Percentiles rank a stretch among this genome's conserved stretches.
Evolutionary conservation across 92 coral and sea anemone genomes (phyloP).

Genomic region (Siderastrea radians): DNA sequence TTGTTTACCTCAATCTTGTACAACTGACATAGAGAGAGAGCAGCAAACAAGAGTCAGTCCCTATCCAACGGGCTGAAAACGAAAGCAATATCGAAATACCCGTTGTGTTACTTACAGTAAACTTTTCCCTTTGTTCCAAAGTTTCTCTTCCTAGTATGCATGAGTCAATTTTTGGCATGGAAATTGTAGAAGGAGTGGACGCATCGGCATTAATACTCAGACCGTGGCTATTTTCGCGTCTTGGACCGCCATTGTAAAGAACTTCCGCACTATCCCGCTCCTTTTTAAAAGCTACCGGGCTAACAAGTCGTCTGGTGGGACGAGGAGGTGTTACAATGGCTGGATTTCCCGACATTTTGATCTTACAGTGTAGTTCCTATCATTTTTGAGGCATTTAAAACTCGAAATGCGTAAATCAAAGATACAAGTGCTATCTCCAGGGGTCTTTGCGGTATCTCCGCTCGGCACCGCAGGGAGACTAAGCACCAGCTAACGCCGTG

Average conservation of each 20-base stretch:
- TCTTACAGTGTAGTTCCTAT: neutral
- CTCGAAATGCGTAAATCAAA: neutral
- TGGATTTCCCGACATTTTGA: conserved; percentile 23
- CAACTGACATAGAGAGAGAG: conserved; percentile 50
- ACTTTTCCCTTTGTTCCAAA: conserved; percentile 85
- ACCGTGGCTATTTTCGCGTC: neutral
- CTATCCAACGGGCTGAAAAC: neutral
- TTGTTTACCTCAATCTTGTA: conserved; percentile 93
- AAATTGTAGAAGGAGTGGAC: conserved; percentile 45
- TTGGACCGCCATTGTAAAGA: neutral
- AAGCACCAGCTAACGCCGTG: neutral
- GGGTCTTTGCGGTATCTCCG: neutral
- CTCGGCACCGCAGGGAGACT: neutral
- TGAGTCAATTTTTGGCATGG: conserved; percentile 81
- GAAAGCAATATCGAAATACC: conserved; percentile 28
- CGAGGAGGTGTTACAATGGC: neutral
- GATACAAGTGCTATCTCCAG: neutral
- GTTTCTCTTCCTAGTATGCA: conserved; percentile 79
- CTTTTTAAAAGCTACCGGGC: conserved; percentile 17
- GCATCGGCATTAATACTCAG: neutral
- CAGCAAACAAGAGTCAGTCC: neutral
- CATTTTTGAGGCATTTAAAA: conserved; percentile 9
- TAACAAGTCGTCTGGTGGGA: conserved; percentile 11
- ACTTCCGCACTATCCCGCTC: conserved; percentile 12
- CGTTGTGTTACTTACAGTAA: conserved; percentile 66